Conservation (phyloP, 1,140 invertebrate species). For the Zaprionus vittiger region DNA sequence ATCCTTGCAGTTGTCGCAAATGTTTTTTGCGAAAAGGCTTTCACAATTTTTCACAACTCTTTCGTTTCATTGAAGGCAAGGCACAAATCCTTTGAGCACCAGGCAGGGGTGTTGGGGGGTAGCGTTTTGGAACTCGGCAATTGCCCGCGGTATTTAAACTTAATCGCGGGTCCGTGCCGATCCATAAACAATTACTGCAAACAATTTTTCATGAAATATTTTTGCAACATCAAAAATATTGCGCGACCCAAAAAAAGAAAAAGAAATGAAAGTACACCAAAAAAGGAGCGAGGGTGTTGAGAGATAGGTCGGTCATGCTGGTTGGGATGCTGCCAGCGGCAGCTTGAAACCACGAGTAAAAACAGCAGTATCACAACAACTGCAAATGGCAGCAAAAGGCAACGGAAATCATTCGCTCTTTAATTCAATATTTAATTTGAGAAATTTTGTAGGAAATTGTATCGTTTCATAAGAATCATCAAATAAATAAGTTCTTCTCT, state of each 20-base stretch:
- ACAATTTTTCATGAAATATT: slow-evolving; percentile 43
- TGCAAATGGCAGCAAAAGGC: slow-evolving; percentile 26
- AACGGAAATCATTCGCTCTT: slow-evolving; percentile 25
- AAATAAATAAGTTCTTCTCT: not conserved
- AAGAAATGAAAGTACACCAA: not conserved
- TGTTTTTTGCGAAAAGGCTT: slow-evolving; percentile 25
- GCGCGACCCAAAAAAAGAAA: not conserved
- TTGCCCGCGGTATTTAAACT: slow-evolving; percentile 34
- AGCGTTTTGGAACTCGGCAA: not conserved
- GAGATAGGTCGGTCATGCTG: not conserved
- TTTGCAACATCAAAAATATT: slow-evolving; percentile 30
- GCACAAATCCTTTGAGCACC: not conserved
- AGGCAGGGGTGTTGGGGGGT: not conserved
- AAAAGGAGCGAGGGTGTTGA: not conserved
- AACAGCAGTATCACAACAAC: slow-evolving; percentile 6
- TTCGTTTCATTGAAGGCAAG: not conserved
- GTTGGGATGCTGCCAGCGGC: slow-evolving; percentile 17
- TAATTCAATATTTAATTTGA: slow-evolving; percentile 17
- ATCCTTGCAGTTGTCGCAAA: slow-evolving; percentile 11
- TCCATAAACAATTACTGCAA: slow-evolving; percentile 51
- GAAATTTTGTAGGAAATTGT: not conserved
- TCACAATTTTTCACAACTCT: not conserved
- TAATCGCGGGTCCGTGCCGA: slow-evolving; percentile 30
- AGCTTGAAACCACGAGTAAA: slow-evolving; percentile 15
- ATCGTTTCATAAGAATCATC: not conserved